Conservation (phyloP, 2,888 invertebrate species). For the Nebria brevicollis region DNA sequence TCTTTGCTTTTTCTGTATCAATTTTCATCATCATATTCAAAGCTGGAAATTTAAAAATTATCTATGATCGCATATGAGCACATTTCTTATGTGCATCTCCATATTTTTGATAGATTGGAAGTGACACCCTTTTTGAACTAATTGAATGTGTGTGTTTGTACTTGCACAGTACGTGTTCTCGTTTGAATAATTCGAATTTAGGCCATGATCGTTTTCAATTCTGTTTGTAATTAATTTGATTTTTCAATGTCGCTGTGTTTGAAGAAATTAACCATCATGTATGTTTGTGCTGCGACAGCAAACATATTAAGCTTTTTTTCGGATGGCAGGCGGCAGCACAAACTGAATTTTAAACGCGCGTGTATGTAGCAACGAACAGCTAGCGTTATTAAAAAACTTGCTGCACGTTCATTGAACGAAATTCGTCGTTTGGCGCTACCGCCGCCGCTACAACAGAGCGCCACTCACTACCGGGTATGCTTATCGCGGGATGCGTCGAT, state of each 20-base stretch:
- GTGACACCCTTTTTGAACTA: background rate
- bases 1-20: background rate
- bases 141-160: background rate
- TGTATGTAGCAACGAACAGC: conserved; percentile 12
- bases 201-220: conserved; percentile 32
- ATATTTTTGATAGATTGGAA: background rate
- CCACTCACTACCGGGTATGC: background rate
- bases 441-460: background rate
- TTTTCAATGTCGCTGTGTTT: conserved; percentile 24
- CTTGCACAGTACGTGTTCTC: too few relatives aligned
- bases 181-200: conserved; percentile 17
- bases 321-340: background rate
- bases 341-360: conserved; percentile 33
- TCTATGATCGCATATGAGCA: too few relatives aligned
- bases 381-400: conserved; percentile 34
- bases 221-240: conserved; percentile 36
- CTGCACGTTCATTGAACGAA: conserved; percentile 15
- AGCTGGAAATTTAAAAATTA: too few relatives aligned
- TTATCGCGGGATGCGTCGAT: conserved; percentile 28
- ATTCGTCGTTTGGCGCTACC: background rate
- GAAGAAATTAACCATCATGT: conserved; percentile 8
- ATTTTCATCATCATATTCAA: too few relatives aligned
- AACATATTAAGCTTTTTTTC: conserved; percentile 23
- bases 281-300: conserved; percentile 26
- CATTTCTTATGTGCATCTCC: background rate